Percentiles rank a stretch among this genome's conserved stretches.
Conservation (phyloP, 2,797 vertebrate species). For the Clarias fuscus region DNA sequence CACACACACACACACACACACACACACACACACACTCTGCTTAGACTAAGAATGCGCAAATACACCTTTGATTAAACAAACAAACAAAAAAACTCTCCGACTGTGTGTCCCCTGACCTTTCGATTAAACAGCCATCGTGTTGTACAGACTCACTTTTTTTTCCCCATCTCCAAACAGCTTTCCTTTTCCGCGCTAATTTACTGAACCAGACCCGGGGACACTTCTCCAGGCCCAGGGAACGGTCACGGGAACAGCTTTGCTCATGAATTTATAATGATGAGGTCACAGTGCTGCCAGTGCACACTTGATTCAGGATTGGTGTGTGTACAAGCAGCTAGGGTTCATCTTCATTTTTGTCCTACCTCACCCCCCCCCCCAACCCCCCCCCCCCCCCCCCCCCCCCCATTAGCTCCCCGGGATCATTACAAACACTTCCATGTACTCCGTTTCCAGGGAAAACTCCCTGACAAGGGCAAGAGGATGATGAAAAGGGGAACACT, state of each 20-base stretch:
- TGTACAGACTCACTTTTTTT: not conserved
- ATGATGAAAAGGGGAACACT: constrained; percentile 61
- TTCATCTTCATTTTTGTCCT: not conserved
- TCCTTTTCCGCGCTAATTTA: not conserved
- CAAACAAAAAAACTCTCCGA: not conserved
- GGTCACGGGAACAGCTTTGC: constrained; percentile 27
- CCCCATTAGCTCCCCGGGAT: constrained; percentile 20
- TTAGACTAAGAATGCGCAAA: constrained; percentile 12
- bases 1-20: not conserved
- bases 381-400: not conserved
- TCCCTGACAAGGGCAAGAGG: constrained; percentile 60
- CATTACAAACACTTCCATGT: constrained; percentile 44
- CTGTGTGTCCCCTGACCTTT: constrained; percentile 6
- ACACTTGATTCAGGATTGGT: constrained; percentile 38
- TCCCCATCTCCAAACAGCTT: not conserved
- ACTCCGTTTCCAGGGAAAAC: constrained; percentile 63
- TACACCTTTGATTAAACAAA: not conserved
- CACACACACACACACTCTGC: not conserved
- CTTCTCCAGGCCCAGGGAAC: not conserved
- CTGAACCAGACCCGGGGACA: not conserved
- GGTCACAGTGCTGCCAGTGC: constrained; percentile 16
- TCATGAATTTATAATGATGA: constrained; percentile 42
- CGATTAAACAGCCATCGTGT: constrained; percentile 5
- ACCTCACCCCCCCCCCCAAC: not conserved
- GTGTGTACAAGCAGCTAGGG: constrained; percentile 15